A percentile compares a stretch with the other conserved stretches of the same genome.
phyloP scores from a whole-genome alignment of 2,113 vertebrate genomes.

The Gila orcuttii region DNA sequence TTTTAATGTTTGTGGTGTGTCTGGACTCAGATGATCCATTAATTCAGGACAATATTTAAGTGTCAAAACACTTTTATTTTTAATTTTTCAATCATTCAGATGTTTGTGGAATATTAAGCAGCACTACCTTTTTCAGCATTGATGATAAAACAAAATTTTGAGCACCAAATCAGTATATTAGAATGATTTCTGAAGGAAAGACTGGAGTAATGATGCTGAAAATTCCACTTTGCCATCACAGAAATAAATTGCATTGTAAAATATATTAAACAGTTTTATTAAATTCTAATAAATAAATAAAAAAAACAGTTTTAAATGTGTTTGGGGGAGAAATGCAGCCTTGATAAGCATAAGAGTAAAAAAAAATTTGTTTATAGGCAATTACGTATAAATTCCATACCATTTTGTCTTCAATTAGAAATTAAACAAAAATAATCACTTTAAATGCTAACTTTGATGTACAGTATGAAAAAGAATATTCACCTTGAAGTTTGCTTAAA shows the following conservation, averaged over 20 bases:
- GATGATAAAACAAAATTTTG: not conserved
- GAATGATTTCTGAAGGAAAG: not conserved
- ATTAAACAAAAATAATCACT: too few species aligned
- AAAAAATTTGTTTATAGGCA: too few species aligned
- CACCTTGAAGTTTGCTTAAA: too few species aligned
- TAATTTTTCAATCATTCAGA: not conserved
- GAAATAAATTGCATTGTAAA: too few species aligned
- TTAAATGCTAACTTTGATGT: too few species aligned
- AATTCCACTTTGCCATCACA: not conserved
- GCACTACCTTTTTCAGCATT: not conserved
- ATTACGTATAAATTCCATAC: too few species aligned
- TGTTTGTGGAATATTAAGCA: not conserved
- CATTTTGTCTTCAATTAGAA: too few species aligned
- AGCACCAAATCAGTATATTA: not conserved
- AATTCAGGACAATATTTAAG: not conserved
- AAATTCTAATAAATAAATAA: too few species aligned
- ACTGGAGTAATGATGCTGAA: not conserved
- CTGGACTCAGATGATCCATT: not conserved
- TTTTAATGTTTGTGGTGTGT: not conserved
- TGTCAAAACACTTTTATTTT: slow-evolving; percentile 10
- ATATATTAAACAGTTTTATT: too few species aligned
- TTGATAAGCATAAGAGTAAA: not conserved
- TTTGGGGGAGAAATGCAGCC: not conserved
- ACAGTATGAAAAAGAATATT: too few species aligned
- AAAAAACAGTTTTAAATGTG: not conserved